Evolutionary conservation across 2,888 invertebrate species (phyloP).

Genomic region (Agonum fuliginosum): DNA sequence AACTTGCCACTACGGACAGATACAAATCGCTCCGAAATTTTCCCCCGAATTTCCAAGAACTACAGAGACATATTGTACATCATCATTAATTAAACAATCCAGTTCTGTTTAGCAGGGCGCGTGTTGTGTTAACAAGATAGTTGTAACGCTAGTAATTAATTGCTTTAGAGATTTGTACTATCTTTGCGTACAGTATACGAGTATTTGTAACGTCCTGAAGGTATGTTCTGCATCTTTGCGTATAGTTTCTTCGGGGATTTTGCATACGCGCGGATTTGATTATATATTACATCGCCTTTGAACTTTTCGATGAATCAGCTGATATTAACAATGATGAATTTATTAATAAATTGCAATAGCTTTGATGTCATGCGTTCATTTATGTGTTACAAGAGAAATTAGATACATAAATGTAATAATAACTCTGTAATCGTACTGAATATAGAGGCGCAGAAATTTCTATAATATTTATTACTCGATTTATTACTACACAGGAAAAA

Average conservation of each 20-base stretch:
- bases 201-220: conserved; percentile 18
- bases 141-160: conserved; percentile 53
- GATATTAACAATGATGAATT: conserved; percentile 18
- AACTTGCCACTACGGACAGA: conserved; percentile 1
- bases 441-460: too few species aligned
- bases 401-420: too few species aligned
- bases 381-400: too few species aligned
- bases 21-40: conserved; percentile 36
- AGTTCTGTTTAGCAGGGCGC: conserved; percentile 15
- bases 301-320: conserved; percentile 41
- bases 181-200: conserved; percentile 33
- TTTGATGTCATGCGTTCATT: not conserved
- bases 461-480: too few species aligned
- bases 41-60: not conserved
- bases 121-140: conserved; percentile 53
- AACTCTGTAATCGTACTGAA: too few species aligned
- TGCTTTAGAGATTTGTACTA: conserved; percentile 49
- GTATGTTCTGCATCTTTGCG: not conserved
- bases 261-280: not conserved
- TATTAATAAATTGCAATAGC: not conserved
- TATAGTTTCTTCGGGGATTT: not conserved
- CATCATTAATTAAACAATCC: conserved; percentile 44
- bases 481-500: too few species aligned
- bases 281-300: conserved; percentile 25
- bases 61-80: conserved; percentile 14